phyloP scores from a whole-genome alignment of 2,888 invertebrate genomes.

The Volucella inanis region DNA sequence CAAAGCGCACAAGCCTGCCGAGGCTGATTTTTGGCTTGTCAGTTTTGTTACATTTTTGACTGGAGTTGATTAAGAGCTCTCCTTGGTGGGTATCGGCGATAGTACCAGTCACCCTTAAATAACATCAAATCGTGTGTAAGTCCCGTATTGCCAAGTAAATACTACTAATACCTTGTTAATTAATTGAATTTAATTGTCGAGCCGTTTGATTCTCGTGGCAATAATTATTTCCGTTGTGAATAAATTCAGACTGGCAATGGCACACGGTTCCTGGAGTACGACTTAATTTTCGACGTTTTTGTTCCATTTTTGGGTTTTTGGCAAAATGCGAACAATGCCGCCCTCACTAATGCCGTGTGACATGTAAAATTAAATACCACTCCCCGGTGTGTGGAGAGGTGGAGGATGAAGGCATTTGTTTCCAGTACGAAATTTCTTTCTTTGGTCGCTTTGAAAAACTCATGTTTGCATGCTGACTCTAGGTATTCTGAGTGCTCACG shows the following conservation, averaged over 20 bases:
- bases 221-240: slow-evolving; percentile 74
- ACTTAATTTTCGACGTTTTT: slow-evolving; percentile 25
- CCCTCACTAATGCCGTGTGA: slow-evolving; percentile 67
- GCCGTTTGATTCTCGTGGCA: slow-evolving; percentile 71
- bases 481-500: slow-evolving; percentile 44
- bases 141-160: slow-evolving; percentile 36
- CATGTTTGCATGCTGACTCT: slow-evolving; percentile 51
- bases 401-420: not conserved
- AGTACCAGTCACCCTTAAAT: slow-evolving; percentile 2
- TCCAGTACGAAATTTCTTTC: slow-evolving; percentile 37
- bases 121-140: slow-evolving; percentile 42
- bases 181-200: slow-evolving; percentile 72
- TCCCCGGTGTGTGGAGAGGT: not conserved
- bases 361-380: slow-evolving; percentile 69
- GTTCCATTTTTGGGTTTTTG: slow-evolving; percentile 31
- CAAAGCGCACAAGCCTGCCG: slow-evolving; percentile 38
- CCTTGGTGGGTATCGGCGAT: slow-evolving; percentile 7
- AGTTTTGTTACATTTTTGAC: slow-evolving; percentile 42
- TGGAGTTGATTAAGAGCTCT: slow-evolving; percentile 25
- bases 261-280: slow-evolving; percentile 14
- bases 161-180: slow-evolving; percentile 66
- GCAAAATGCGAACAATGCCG: slow-evolving; percentile 61
- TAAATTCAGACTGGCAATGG: slow-evolving; percentile 50
- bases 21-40: slow-evolving; percentile 54
- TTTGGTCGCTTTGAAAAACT: slow-evolving; percentile 8